These are phyloP conservation scores for Eilema caniola DNA, from an alignment of 2,888 invertebrate genomes.

Conservation along the genomic window DNA sequence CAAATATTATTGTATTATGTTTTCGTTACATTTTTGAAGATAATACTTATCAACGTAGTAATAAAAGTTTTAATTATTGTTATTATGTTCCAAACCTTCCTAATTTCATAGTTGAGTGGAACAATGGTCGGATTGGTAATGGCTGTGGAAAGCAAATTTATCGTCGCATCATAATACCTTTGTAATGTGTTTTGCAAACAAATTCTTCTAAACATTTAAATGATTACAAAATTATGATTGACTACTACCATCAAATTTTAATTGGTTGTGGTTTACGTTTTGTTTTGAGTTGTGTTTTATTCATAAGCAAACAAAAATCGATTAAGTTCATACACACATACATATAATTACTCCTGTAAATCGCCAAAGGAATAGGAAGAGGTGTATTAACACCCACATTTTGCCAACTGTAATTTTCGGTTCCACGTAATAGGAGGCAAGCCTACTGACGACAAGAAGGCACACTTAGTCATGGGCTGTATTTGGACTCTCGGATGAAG, in stretches of 20 bases:
- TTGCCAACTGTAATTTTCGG: too few relatives aligned
- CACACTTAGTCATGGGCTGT: too few relatives aligned
- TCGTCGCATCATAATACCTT: constrained; percentile 29
- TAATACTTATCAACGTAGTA: background rate
- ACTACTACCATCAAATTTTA: constrained; percentile 16
- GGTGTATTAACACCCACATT: too few relatives aligned
- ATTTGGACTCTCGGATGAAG: too few relatives aligned
- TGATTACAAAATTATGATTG: constrained; percentile 18
- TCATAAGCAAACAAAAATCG: too few relatives aligned
- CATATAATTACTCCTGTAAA: too few relatives aligned
- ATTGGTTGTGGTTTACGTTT: background rate
- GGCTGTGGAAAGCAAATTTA: constrained; percentile 58
- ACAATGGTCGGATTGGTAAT: constrained; percentile 57
- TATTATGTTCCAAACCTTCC: constrained; percentile 35
- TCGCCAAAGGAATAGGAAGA: too few relatives aligned
- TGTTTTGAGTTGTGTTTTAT: background rate
- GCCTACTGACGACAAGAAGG: too few relatives aligned
- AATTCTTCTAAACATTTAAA: constrained; percentile 44
- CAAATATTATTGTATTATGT: constrained; percentile 25
- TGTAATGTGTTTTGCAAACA: constrained; percentile 56
- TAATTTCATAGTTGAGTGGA: constrained; percentile 53
- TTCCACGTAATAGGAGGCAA: too few relatives aligned
- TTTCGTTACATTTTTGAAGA: background rate
- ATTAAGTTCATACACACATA: too few relatives aligned
- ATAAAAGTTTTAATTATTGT: constrained; percentile 18